These are phyloP conservation scores for Anthoscopus minutus DNA, from an alignment of 2,113 vertebrate genomes.

Conservation along the genomic window DNA sequence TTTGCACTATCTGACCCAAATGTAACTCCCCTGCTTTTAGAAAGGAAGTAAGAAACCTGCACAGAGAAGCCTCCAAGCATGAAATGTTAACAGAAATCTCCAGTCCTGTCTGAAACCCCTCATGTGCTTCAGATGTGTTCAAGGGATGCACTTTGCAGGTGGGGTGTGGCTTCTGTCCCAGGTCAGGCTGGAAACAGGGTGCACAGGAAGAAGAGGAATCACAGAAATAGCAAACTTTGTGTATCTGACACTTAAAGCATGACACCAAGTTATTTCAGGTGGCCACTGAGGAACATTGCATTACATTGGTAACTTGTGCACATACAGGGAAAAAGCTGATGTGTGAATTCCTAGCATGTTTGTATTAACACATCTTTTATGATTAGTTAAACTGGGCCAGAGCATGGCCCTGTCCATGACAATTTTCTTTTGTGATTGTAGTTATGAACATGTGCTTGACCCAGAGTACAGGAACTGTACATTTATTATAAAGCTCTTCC, in stretches of 20 bases:
- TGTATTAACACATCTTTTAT: neutral
- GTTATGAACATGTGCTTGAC: neutral
- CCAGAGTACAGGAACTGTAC: neutral
- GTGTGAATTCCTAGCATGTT: neutral
- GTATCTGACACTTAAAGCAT: neutral
- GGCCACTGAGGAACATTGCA: neutral
- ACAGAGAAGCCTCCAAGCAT: neutral
- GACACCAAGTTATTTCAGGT: neutral
- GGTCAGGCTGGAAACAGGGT: neutral
- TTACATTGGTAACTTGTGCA: fast-evolving
- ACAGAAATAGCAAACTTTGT: neutral
- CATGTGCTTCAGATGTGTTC: fast-evolving
- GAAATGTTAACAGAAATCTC: neutral
- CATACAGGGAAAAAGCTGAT: neutral
- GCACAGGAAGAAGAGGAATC: neutral
- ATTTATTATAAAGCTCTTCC: neutral
- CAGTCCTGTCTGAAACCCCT: neutral
- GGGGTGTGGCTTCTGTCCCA: neutral
- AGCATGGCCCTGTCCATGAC: neutral
- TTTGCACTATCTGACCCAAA: neutral
- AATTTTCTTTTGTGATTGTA: neutral
- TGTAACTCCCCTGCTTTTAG: neutral
- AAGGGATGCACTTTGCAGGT: neutral
- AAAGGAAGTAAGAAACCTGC: neutral
- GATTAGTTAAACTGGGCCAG: neutral